These are phyloP conservation scores for Helicolenus hilgendorfi DNA, from an alignment of 2,797 vertebrate genomes.

Conservation along the genomic window DNA sequence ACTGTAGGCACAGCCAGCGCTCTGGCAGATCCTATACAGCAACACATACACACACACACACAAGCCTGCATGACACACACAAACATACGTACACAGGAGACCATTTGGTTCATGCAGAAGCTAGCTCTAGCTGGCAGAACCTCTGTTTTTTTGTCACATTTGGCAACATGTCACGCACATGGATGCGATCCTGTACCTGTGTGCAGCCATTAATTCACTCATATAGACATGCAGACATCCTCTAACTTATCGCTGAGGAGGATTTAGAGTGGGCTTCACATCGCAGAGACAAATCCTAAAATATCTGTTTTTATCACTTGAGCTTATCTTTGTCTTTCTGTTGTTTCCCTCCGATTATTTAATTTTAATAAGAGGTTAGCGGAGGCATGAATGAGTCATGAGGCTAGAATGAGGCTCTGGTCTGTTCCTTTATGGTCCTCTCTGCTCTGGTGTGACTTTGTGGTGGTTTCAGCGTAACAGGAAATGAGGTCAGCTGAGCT, in stretches of 20 bases:
- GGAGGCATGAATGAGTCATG: constrained; percentile 36
- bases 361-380: constrained; percentile 19
- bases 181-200: background rate
- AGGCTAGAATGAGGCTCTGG: constrained; percentile 28
- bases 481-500: constrained; percentile 83
- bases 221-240: background rate
- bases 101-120: constrained; percentile 24
- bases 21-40: constrained; percentile 42
- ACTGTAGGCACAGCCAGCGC: constrained; percentile 52
- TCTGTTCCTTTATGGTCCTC: constrained; percentile 51
- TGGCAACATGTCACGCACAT: constrained; percentile 29
- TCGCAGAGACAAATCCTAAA: background rate
- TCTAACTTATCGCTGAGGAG: background rate
- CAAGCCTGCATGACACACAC: constrained; percentile 36
- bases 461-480: constrained; percentile 69
- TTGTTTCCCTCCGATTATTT: constrained; percentile 13
- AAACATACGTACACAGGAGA: constrained; percentile 14
- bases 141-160: constrained; percentile 4
- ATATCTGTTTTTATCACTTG: background rate
- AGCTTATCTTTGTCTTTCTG: constrained; percentile 13
- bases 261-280: background rate
- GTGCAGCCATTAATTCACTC: background rate
- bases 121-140: constrained; percentile 23
- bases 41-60: constrained; percentile 5
- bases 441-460: constrained; percentile 56